Percentiles rank a stretch among this genome's conserved stretches.
Evolutionary conservation across 1,140 invertebrate species (phyloP).

Genomic region (Ganaspis sp.): DNA sequence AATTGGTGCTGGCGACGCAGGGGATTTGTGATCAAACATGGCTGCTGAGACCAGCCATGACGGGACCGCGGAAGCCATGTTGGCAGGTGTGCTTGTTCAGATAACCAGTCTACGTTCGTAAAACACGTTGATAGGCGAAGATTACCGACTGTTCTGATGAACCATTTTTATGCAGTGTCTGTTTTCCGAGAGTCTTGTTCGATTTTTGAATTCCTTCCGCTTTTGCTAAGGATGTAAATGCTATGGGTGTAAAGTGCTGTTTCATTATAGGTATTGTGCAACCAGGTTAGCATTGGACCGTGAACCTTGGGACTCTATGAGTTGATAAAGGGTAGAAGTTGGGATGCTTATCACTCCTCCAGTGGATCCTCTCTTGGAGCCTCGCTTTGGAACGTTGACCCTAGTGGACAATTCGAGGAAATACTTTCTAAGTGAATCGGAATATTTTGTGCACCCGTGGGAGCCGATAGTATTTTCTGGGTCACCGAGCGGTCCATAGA

Average conservation of each 20-base stretch:
- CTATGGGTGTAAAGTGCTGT: neutral
- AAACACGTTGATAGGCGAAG: slow-evolving; percentile 54
- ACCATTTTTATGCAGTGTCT: slow-evolving; percentile 33
- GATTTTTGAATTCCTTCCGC: neutral
- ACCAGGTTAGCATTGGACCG: slow-evolving; percentile 7
- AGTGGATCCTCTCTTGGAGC: no score
- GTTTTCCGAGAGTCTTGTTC: neutral
- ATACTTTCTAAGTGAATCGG: slow-evolving; percentile 4
- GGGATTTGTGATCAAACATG: slow-evolving; percentile 72
- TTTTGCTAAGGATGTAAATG: neutral
- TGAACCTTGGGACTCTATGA: slow-evolving; percentile 1
- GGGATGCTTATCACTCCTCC: neutral
- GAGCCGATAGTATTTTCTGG: neutral
- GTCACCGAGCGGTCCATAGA: neutral
- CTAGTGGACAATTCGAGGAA: neutral
- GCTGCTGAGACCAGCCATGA: slow-evolving; percentile 74
- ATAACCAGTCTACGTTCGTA: slow-evolving; percentile 66
- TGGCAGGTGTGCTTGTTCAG: slow-evolving; percentile 75
- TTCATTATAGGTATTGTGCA: slow-evolving; percentile 5
- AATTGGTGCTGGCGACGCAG: slow-evolving; percentile 43
- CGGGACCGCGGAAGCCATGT: slow-evolving; percentile 76
- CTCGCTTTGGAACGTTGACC: neutral
- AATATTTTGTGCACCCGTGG: slow-evolving; percentile 7
- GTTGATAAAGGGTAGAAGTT: neutral
- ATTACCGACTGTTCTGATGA: slow-evolving; percentile 43